These are phyloP conservation scores for Stigmatopora nigra DNA, from an alignment of 2,113 vertebrate species.

Conservation along the genomic window DNA sequence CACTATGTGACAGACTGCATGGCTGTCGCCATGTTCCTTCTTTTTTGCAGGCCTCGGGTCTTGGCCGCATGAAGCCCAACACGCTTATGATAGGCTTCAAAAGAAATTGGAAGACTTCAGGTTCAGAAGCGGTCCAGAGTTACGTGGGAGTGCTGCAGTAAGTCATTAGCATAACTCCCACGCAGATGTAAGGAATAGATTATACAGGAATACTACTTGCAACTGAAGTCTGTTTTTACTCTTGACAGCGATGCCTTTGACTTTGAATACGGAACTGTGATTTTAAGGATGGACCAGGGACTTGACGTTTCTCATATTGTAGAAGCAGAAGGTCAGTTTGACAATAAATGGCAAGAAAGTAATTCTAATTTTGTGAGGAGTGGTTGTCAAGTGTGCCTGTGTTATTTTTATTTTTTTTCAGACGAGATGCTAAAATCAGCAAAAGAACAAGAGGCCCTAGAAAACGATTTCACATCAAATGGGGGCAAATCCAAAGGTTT, in stretches of 20 bases:
- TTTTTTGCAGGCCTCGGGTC: constrained; percentile 78
- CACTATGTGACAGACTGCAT: not conserved
- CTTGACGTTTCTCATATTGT: constrained; percentile 88
- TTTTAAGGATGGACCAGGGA: constrained; percentile 83
- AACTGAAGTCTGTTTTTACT: constrained; percentile 13
- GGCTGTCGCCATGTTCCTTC: not conserved
- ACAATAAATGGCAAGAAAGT: not conserved
- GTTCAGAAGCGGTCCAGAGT: constrained; percentile 71
- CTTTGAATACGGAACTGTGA: constrained; percentile 83
- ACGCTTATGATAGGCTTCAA: constrained; percentile 93
- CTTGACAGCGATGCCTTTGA: constrained; percentile 87
- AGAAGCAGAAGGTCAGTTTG: constrained; percentile 81
- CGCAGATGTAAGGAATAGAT: not conserved
- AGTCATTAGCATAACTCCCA: constrained; percentile 53
- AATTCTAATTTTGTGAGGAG: too few species aligned
- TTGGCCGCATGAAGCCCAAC: constrained; percentile 93
- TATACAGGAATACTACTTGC: not conserved
- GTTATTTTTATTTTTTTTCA: constrained; percentile 46
- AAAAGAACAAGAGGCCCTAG: constrained; percentile 77
- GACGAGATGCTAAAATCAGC: constrained; percentile 83
- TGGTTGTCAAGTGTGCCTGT: too few species aligned
- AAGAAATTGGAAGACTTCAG: constrained; percentile 79
- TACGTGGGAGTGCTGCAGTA: constrained; percentile 94
- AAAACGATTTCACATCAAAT: constrained; percentile 75
- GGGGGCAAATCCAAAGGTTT: constrained; percentile 66